A percentile compares a stretch with the other conserved stretches of the same genome.
These are phyloP conservation scores for Orius insidiosus DNA, from an alignment of 1,140 invertebrate species.

Conservation along the genomic window DNA sequence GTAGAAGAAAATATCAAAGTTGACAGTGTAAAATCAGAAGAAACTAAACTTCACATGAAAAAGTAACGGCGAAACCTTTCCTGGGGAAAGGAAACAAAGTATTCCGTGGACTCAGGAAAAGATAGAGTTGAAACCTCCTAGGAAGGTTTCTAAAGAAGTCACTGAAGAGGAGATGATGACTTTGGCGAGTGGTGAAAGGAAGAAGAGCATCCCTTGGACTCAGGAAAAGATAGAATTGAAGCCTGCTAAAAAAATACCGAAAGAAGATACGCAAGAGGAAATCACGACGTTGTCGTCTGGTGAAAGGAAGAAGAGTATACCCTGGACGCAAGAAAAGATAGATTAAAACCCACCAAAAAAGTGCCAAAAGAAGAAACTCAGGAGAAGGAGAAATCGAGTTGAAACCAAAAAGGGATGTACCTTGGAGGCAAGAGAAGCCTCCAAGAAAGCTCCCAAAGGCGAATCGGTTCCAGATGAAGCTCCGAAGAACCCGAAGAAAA, in stretches of 20 bases:
- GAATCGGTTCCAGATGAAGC: no score
- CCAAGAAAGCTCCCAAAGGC: no score
- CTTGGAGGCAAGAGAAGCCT: no score
- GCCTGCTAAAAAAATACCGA: conserved; percentile 24
- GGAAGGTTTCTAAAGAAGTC: conserved; percentile 7
- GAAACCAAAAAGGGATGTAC: no score
- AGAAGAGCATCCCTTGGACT: conserved; percentile 27
- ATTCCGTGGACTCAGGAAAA: conserved; percentile 18
- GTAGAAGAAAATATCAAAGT: no score
- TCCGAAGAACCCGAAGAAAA: conserved; percentile 23
- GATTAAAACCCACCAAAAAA: conserved; percentile 28
- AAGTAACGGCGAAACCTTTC: no score
- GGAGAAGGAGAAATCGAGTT: no score
- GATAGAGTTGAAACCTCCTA: conserved; percentile 17
- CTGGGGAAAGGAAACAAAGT: conserved; percentile 16
- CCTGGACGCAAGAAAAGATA: conserved; percentile 32
- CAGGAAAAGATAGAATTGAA: conserved; percentile 31
- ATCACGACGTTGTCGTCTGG: neutral
- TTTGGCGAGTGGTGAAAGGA: conserved; percentile 17
- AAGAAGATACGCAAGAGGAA: conserved; percentile 17
- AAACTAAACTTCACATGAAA: no score
- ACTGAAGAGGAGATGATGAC: conserved; percentile 24
- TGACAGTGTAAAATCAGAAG: no score
- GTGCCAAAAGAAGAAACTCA: conserved; percentile 19
- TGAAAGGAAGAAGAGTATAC: conserved; percentile 19